Percentiles rank a stretch among this genome's conserved stretches.
Evolutionary conservation across 2,888 invertebrate genomes (phyloP).

Genomic region (Trichogramma evanescens): DNA sequence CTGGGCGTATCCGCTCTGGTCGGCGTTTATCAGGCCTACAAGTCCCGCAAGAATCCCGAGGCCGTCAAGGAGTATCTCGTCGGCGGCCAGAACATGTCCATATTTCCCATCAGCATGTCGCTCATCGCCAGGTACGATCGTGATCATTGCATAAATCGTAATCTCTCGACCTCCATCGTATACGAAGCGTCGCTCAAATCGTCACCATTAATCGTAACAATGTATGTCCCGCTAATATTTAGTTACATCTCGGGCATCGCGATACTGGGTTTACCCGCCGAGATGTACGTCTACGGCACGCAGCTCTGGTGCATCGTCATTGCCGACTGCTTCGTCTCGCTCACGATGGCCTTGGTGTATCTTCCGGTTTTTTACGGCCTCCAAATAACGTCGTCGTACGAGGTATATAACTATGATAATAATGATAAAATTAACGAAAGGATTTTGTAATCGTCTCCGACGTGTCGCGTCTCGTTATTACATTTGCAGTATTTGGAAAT

Average conservation of each 20-base stretch:
- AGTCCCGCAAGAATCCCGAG: conserved; percentile 61
- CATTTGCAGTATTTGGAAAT: conserved; percentile 58
- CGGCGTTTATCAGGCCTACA: conserved; percentile 66
- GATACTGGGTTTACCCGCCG: conserved; percentile 65
- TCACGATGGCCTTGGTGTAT: conserved; percentile 61
- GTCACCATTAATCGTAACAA: neutral
- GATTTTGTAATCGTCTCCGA: neutral
- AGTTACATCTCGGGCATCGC: conserved; percentile 72
- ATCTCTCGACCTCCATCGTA: neutral
- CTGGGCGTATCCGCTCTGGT: conserved; percentile 59
- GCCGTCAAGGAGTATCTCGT: conserved; percentile 66
- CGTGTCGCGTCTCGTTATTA: conserved; percentile 1
- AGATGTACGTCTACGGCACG: conserved; percentile 71
- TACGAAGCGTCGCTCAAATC: neutral
- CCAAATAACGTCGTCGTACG: conserved; percentile 68
- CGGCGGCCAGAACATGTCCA: conserved; percentile 72
- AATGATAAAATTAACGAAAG: neutral
- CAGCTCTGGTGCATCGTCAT: conserved; percentile 63
- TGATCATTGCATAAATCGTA: neutral
- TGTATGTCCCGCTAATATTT: neutral
- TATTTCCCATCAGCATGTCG: conserved; percentile 72
- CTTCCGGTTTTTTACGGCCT: conserved; percentile 69
- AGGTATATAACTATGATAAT: conserved; percentile 51
- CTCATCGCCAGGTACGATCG: conserved; percentile 62
- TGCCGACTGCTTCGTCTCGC: conserved; percentile 60